Conservation (phyloP, 2,113 vertebrate species). For the Microcebus ravelobensis region DNA sequence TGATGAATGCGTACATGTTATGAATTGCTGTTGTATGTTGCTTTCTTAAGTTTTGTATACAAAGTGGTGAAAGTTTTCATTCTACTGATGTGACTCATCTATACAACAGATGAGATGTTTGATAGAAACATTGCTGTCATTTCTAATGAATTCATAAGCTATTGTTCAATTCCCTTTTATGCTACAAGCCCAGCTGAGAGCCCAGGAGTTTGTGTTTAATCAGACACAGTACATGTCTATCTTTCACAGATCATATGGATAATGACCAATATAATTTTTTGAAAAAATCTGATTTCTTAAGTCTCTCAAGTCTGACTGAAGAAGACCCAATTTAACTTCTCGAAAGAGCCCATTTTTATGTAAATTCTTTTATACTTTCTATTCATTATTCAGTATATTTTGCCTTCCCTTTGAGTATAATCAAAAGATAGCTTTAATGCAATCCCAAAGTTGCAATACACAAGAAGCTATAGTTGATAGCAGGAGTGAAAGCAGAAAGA, state of each 20-base stretch:
- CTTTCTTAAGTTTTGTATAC: conserved; percentile 74
- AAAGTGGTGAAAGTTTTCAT: conserved; percentile 75
- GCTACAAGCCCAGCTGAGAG: conserved; percentile 62
- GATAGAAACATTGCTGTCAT: conserved; percentile 64
- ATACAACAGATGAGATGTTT: conserved; percentile 79
- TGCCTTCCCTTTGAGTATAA: conserved; percentile 32
- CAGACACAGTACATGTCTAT: conserved; percentile 39
- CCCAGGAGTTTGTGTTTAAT: conserved; percentile 39
- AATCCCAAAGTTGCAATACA: background rate
- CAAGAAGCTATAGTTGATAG: background rate
- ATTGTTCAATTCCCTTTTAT: conserved; percentile 70
- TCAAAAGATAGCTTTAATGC: background rate
- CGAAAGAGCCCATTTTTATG: background rate
- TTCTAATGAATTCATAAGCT: conserved; percentile 75
- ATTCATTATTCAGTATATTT: background rate
- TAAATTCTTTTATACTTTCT: background rate
- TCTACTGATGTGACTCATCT: conserved; percentile 72
- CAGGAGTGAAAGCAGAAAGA: conserved; percentile 28
- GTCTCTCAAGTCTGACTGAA: conserved; percentile 15
- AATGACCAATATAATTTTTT: conserved; percentile 14
- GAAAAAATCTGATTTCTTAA: conserved; percentile 21
- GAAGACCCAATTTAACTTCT: conserved; percentile 15
- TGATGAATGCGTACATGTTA: conserved; percentile 74
- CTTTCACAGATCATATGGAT: conserved; percentile 27
- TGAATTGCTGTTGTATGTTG: conserved; percentile 66